Conservation (phyloP, 1,140 invertebrate genomes). For the Saccostrea glomerata region DNA sequence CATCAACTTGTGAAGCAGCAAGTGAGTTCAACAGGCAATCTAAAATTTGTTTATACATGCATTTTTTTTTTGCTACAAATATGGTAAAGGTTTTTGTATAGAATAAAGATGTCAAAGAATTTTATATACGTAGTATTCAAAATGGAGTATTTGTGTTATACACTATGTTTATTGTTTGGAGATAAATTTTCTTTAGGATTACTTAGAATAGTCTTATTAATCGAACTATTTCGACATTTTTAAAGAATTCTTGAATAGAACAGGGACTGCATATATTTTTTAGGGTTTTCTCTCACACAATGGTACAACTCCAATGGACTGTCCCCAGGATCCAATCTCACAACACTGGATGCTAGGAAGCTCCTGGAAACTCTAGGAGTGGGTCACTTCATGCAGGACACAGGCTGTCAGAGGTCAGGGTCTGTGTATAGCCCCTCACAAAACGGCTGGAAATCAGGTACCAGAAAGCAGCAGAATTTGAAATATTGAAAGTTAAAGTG, state of each 20-base stretch:
- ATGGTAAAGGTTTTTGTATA: no score
- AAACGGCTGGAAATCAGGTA: constrained; percentile 40
- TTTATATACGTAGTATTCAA: no score
- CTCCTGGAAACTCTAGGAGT: constrained; percentile 16
- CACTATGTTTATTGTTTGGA: no score
- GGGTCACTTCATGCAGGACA: constrained; percentile 17
- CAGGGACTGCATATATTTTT: neutral
- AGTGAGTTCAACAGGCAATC: neutral
- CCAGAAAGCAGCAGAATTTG: neutral
- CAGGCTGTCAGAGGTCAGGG: constrained; percentile 19
- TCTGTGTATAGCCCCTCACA: neutral
- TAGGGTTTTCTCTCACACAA: constrained; percentile 5
- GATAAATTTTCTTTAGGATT: no score
- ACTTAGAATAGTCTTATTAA: no score
- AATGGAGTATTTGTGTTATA: no score
- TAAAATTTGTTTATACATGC: no score
- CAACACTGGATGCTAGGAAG: neutral
- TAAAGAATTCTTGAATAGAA: no score
- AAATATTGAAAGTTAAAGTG: neutral
- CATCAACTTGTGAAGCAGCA: neutral
- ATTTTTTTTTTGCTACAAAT: no score
- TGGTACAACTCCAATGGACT: constrained; percentile 14
- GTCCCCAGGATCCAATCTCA: neutral
- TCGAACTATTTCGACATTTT: no score
- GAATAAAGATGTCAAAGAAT: no score